Base-by-base conservation (phyloP, 2,888 invertebrate species). In the Cylloceria caligata region DNA sequence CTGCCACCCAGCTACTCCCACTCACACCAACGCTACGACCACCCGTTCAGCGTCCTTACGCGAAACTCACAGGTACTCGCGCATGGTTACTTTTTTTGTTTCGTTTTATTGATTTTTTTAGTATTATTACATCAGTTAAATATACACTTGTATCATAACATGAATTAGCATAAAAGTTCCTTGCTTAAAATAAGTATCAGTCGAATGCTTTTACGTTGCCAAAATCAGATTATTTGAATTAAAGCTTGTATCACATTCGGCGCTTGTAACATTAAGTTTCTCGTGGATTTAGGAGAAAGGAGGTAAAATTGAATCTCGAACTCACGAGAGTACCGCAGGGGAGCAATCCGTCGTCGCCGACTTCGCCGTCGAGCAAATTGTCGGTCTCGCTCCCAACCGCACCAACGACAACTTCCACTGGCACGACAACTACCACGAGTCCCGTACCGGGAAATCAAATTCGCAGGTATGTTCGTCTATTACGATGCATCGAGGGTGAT, bases 1-100 rank as follows among this genome's bases (percentile, higher is more conserved):
- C 89, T 92, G 91, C 88, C 91, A 92, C 88, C 91, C 92, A 92
- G 90, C 90, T 89, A 90, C 91, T 90, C 92, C 91, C 89, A 91
- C 92, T 90, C 89, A 92, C 89, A 91, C 92, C 90, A 93, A 93
- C 87, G 89, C 90, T 89, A 91, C 92, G 89, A 93, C 93, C 86
- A 92, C 93, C 93, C 94, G 95, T 93, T 95, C 95, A 93, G 94
- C 95, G 89, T 95, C 95, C 92, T 94, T 95, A 91, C 93, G 93
- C 90, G 94, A 94, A 90, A 93, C 93, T 90, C 92, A 93, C 91
- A 92, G 92, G 92, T 92, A 91, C 81, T 88, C 87, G 87, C 87
- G 88, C 90, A 88, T 88, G 87, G 83, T 80, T 85, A 80, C 52
- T 81, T 83, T 83, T 86, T 81, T 86, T 87, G 85, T 86, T 72